A percentile compares a stretch with the other conserved stretches of the same genome.
Evolutionary conservation across 2,113 vertebrate species (phyloP).

Genomic region (Protomyctophum bolini): DNA sequence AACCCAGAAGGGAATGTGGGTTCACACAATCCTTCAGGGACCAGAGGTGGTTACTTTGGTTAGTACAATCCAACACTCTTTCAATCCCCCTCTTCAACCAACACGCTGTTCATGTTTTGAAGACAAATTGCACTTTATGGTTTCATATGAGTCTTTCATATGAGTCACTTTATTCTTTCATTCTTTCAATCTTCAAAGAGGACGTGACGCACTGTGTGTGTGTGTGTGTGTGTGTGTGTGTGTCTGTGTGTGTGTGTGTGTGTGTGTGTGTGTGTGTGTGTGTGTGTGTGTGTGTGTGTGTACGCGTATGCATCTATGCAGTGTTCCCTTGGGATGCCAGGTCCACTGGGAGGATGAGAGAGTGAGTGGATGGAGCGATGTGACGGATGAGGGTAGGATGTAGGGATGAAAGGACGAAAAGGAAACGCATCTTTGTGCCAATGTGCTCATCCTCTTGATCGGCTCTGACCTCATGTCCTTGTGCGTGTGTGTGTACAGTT

Average conservation of each 20-base stretch:
- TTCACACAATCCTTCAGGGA: too few species aligned
- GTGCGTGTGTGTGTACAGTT: conserved; percentile 3
- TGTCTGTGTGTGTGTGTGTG: conserved; percentile 11
- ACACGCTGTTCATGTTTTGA: too few species aligned
- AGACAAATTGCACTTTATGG: too few species aligned
- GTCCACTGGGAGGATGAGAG: conserved; percentile 3
- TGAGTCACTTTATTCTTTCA: too few species aligned
- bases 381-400: background rate
- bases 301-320: background rate
- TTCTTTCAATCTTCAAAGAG: too few species aligned
- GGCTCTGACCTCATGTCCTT: conserved; percentile 15
- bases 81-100: too few species aligned
- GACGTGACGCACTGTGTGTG: conserved; percentile 5
- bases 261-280: conserved; percentile 5
- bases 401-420: conserved; percentile 11
- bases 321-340: background rate
- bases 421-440: conserved; percentile 27
- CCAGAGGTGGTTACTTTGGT: too few species aligned
- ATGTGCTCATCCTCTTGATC: conserved; percentile 34
- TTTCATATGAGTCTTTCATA: too few species aligned
- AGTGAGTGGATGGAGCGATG: conserved; percentile 25
- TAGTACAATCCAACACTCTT: too few species aligned
- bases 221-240: conserved; percentile 17
- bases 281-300: conserved; percentile 15
- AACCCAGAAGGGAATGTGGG: too few species aligned